Percentiles rank a stretch among this genome's conserved stretches.
Conservation (phyloP, 2,113 vertebrate genomes). For the Tricholaema leucomelas region DNA sequence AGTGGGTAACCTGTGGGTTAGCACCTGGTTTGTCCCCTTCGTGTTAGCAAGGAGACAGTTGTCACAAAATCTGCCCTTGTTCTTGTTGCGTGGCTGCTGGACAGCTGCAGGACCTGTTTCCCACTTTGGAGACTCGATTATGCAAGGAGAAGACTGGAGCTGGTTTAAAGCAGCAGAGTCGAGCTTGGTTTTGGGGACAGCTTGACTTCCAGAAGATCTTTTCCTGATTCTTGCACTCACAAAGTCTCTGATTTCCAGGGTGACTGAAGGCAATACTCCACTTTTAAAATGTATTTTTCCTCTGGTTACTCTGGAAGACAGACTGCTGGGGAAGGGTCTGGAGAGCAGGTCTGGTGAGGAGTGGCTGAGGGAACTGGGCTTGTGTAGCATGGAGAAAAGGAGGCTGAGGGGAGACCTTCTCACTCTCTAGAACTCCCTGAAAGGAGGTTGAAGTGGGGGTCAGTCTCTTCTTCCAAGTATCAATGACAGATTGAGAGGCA, state of each 20-base stretch:
- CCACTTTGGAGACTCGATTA: not conserved
- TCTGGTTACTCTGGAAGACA: not conserved
- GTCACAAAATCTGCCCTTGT: not conserved
- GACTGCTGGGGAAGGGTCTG: not conserved
- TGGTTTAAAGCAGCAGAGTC: not conserved
- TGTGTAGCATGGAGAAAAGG: no score
- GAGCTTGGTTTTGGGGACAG: not conserved
- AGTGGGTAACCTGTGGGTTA: not conserved
- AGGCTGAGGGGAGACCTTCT: not conserved
- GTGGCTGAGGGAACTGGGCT: no score
- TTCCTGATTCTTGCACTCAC: no score
- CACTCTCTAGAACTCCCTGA: no score
- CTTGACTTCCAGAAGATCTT: not conserved
- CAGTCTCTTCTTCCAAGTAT: no score
- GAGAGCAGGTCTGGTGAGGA: no score
- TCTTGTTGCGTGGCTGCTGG: not conserved
- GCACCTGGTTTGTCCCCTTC: not conserved
- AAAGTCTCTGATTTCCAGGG: not conserved
- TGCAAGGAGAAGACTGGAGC: not conserved
- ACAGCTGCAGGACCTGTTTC: not conserved
- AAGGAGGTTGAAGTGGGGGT: no score
- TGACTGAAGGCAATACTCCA: not conserved
- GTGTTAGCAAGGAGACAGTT: not conserved
- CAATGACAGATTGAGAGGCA: no score
- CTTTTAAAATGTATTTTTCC: not conserved